These are phyloP conservation scores for Cairina moschata DNA, from an alignment of 2,113 vertebrate genomes.

Conservation along the genomic window DNA sequence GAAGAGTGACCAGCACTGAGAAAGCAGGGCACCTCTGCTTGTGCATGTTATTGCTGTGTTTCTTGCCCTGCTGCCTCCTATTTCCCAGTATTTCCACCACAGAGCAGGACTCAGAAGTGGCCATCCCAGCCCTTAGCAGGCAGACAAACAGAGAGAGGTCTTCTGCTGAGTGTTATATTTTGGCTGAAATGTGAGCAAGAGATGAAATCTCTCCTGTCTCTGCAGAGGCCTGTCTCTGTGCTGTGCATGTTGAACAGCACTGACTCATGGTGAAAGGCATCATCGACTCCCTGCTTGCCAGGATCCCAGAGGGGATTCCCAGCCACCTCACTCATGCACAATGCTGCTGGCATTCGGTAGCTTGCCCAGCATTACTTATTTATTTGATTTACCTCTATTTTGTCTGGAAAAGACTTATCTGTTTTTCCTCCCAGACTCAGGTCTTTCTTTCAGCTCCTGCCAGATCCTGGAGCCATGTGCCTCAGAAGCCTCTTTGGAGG, in stretches of 20 bases:
- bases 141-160: neutral
- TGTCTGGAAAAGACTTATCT: constrained; percentile 57
- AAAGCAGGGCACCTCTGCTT: neutral
- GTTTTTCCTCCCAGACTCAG: neutral
- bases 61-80: neutral
- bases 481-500: neutral
- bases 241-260: constrained; percentile 7
- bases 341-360: neutral
- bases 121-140: neutral
- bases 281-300: constrained; percentile 18
- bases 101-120: neutral
- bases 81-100: neutral
- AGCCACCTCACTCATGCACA: constrained; percentile 31
- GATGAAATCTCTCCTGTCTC: neutral
- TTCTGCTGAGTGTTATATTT: neutral
- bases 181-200: neutral
- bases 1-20: neutral
- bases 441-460: constrained; percentile 28
- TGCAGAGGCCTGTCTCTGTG: constrained; percentile 39
- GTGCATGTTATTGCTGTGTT: neutral
- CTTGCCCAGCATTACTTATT: constrained; percentile 40
- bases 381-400: constrained; percentile 45
- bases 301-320: constrained; percentile 64
- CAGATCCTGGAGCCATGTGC: neutral
- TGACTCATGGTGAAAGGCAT: constrained; percentile 21